A percentile compares a stretch with the other conserved stretches of the same genome.
phyloP scores from a whole-genome alignment of 2,888 invertebrate species.

The Lasius fuliginosus region DNA sequence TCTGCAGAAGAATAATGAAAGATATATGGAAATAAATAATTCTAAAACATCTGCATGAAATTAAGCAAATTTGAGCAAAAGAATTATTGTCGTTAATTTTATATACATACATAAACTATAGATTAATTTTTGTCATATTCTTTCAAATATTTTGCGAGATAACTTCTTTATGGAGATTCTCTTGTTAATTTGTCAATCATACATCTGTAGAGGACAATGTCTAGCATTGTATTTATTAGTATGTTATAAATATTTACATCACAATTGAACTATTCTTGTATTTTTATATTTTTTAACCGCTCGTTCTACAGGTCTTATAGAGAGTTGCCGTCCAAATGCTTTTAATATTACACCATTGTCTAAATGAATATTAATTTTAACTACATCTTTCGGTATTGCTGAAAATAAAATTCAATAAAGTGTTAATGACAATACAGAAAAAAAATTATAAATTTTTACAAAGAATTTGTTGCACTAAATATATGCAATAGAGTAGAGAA shows the following conservation, averaged over 20 bases:
- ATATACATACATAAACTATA: slow-evolving; percentile 10
- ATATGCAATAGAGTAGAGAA: background rate
- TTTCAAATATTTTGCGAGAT: slow-evolving; percentile 3
- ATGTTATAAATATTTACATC: slow-evolving; percentile 46
- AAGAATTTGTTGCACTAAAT: slow-evolving; percentile 34
- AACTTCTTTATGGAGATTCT: slow-evolving; percentile 14
- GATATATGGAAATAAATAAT: slow-evolving; percentile 73
- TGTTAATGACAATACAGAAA: background rate
- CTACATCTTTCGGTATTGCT: slow-evolving; percentile 93
- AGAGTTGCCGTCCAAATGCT: slow-evolving; percentile 94
- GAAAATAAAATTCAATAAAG: slow-evolving; percentile 72
- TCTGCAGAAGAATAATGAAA: slow-evolving; percentile 63
- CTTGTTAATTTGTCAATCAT: background rate
- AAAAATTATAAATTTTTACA: slow-evolving; percentile 18
- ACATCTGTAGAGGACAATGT: background rate
- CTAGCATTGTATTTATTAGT: background rate
- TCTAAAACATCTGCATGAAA: slow-evolving; percentile 52
- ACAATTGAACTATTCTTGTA: slow-evolving; percentile 89
- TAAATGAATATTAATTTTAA: slow-evolving; percentile 91
- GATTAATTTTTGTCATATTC: background rate
- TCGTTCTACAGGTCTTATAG: slow-evolving; percentile 92
- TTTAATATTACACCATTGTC: slow-evolving; percentile 88
- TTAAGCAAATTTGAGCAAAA: slow-evolving; percentile 37
- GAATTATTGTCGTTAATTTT: background rate
- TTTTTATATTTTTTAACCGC: slow-evolving; percentile 93